Evolutionary conservation across 1,140 invertebrate genomes (phyloP), one percentile per base, ranked within the genome.

Genomic region (Chelonus insularis): DNA sequence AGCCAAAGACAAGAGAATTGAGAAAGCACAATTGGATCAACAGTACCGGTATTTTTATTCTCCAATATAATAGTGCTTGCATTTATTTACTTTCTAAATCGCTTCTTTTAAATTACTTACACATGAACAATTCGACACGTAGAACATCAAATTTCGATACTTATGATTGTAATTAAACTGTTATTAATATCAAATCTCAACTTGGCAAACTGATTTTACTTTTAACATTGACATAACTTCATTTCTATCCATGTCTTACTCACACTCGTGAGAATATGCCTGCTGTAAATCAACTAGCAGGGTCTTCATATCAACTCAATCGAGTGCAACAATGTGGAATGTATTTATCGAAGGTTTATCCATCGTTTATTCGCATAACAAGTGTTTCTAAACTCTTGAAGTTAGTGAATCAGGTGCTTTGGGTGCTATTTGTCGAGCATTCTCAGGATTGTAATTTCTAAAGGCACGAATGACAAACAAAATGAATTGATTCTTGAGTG

Each of bases 1-100:
- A 65, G 95, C 95, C 6, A 97, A 97, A 79, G 95, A 97, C 72
- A 98, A 97, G 80, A 84, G 95, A 48, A 94, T 98, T 60, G 95
- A 98, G 73, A 97, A 97, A 72, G 94, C 95, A 0, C 94, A 96
- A 57, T 83, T 95, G 21, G 95, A 98, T 82, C 94, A 96, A 71
- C 93, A 96, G 64, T 94, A 94, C 76, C 90, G 95, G 95, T 95
- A 83, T n/a, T 18, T 45, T 45, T 7, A 1, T 25, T n/a, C 21
- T n/a, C n/a, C n/a, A n/a, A n/a, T n/a, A n/a, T n/a, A n/a, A n/a
- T n/a, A n/a, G n/a, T n/a, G n/a, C n/a, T n/a, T n/a, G n/a, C n/a
- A n/a, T n/a, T n/a, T n/a, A n/a, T n/a, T n/a, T n/a, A 8, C 23
- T 25, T 29, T 50, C 3, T 50, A n/a, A 2, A n/a, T 7, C 20